A percentile compares a stretch with the other conserved stretches of the same genome.
Conservation (phyloP, 2,797 vertebrate species). For the Muraenolepis orangiensis region DNA sequence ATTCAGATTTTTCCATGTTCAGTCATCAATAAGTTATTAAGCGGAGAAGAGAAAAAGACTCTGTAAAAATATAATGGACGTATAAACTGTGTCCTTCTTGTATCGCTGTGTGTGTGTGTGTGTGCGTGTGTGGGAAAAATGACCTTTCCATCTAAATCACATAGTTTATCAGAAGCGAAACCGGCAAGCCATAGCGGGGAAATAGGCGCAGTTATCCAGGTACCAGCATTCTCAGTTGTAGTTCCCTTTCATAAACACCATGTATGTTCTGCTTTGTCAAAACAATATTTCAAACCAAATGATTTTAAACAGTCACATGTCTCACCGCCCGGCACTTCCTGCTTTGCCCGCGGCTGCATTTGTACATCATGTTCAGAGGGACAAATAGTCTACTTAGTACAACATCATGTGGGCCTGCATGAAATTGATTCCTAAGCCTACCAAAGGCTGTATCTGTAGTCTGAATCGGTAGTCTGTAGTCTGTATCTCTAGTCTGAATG, state of each 20-base stretch:
- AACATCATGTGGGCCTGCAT: neutral
- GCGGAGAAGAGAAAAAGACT: neutral
- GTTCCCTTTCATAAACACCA: neutral
- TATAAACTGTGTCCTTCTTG: neutral
- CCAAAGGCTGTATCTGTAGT: neutral
- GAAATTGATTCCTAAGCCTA: neutral
- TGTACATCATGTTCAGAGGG: slow-evolving; percentile 21
- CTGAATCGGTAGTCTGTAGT: no score
- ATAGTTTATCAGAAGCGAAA: slow-evolving; percentile 55
- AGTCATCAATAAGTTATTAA: neutral
- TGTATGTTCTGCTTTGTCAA: neutral
- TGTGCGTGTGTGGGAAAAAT: neutral
- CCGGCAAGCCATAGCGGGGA: slow-evolving; percentile 5
- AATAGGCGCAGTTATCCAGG: neutral
- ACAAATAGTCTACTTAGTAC: neutral
- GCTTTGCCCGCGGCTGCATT: slow-evolving; percentile 29
- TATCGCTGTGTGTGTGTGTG: no score
- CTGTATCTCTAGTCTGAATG: no score
- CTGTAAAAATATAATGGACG: neutral
- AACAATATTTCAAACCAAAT: neutral
- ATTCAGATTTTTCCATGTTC: slow-evolving; percentile 65
- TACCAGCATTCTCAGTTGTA: neutral
- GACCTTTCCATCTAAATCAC: slow-evolving; percentile 13
- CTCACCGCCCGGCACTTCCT: slow-evolving; percentile 52
- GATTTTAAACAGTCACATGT: slow-evolving; percentile 58